Base-by-base conservation (phyloP, 2,888 invertebrate genomes). In the Microplitis manilae region DNA sequence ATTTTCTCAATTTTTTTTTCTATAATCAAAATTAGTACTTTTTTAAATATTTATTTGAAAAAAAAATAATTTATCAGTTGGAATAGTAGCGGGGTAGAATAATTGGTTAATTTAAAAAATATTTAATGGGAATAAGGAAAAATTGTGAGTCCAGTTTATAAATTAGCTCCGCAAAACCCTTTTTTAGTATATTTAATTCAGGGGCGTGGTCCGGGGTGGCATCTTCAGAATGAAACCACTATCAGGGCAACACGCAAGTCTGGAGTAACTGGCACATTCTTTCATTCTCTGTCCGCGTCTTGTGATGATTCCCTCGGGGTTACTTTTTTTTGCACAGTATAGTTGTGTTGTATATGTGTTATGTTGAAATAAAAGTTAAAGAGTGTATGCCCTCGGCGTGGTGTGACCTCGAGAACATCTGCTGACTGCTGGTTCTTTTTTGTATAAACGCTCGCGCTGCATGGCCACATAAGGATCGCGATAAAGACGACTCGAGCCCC, bases 131-230 rank as follows among this genome's bases (percentile, higher is more conserved):
- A 30, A 30, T 30, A 30, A 30, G 30, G 4, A 30, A 30, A 30
- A 30, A 30, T 17, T 17, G 5, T 62, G 17, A 65, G 60, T 50
- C 9, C 39, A 15, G 73, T 77, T 6, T 30, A 59, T 75, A 59
- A 30, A 30, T 62, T 60, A 41, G 78, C 76, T 20, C 77, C 64
- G 67, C 41, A 75, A 50, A 50, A 78, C 77, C 73, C 77, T 76
- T 73, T 78, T 75, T 50, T 38, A 74, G 72, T 72, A 78, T 78
- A 39, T 79, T 74, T 73, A 15, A 77, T 77, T 78, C 82, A 82
- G 84, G 87, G 88, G 88, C 87, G 88, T 88, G 87, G 88, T 84
- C 83, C 86, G 83, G 86, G 83, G 88, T 87, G 87, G 87, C 87
- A 88, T 88, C 88, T 88, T 87, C 85, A 83, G 85, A 86, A 86